phyloP scores from a whole-genome alignment of 2,797 vertebrate species.

The Gallinago nigripennis region DNA sequence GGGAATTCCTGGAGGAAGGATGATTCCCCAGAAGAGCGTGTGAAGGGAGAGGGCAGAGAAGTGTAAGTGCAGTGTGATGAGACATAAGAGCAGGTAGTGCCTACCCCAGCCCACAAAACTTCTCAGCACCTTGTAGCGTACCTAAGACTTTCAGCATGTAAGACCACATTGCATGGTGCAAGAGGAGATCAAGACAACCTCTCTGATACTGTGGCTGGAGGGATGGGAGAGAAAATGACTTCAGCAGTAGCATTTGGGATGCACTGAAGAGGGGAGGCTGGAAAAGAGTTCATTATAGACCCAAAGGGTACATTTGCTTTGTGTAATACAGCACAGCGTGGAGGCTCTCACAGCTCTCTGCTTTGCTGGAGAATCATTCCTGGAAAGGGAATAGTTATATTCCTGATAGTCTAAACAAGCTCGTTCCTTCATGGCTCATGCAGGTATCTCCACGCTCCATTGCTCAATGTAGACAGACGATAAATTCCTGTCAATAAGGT shows the following conservation, averaged over 20 bases:
- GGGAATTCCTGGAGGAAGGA: not conserved
- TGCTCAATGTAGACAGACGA: not conserved
- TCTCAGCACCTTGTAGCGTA: not conserved
- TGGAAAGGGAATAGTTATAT: not conserved
- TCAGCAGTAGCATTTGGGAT: not conserved
- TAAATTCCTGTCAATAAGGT: not conserved
- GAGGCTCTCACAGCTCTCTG: not conserved
- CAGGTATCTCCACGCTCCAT: not conserved
- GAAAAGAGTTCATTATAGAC: not conserved
- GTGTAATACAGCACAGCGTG: accelerated
- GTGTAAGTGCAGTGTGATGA: not conserved
- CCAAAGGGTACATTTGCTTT: not conserved
- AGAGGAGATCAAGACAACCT: not conserved
- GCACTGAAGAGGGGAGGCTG: not conserved
- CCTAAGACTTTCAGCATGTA: not conserved
- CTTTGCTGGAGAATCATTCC: not conserved
- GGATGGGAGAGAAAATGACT: not conserved
- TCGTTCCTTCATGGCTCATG: not conserved
- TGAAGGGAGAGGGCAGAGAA: not conserved
- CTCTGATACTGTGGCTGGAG: not conserved
- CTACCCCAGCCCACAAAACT: not conserved
- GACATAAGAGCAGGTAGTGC: not conserved
- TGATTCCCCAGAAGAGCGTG: not conserved
- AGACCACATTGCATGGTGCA: not conserved
- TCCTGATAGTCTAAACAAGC: not conserved